Evolutionary conservation across 2,113 vertebrate species (phyloP).

Genomic region (Meriones unguiculatus): DNA sequence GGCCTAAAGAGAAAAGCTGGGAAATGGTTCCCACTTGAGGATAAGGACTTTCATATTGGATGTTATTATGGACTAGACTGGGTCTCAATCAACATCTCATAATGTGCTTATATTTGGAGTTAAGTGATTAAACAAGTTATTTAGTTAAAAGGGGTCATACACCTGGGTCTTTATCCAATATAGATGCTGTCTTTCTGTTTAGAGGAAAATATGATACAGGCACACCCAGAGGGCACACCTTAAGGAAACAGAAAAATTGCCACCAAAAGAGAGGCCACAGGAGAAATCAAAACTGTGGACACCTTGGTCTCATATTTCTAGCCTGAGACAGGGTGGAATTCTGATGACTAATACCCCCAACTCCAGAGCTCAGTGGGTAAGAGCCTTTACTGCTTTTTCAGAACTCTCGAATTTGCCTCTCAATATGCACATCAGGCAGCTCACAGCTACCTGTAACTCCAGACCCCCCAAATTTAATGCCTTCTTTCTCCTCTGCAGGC

Average conservation of each 20-base stretch:
- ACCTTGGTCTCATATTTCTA: not conserved
- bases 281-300: not conserved
- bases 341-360: not conserved
- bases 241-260: not conserved
- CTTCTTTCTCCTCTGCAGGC: not conserved
- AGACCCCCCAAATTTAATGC: not conserved
- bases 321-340: not conserved
- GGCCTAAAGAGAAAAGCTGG: not conserved
- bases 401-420: not conserved
- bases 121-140: not conserved
- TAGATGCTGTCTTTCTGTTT: not conserved
- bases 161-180: not conserved
- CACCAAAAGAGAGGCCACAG: not conserved
- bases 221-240: not conserved
- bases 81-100: not conserved
- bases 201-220: not conserved
- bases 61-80: not conserved
- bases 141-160: not conserved
- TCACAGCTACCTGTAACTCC: not conserved
- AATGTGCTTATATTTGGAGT: not conserved
- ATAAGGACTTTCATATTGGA: not conserved
- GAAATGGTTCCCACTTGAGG: not conserved
- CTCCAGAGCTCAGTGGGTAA: not conserved
- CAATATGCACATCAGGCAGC: not conserved
- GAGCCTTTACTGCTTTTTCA: not conserved